A percentile compares a stretch with the other conserved stretches of the same genome.
These are phyloP conservation scores for Pasiphila rectangulata DNA, from an alignment of 2,888 invertebrate species.

Conservation along the genomic window DNA sequence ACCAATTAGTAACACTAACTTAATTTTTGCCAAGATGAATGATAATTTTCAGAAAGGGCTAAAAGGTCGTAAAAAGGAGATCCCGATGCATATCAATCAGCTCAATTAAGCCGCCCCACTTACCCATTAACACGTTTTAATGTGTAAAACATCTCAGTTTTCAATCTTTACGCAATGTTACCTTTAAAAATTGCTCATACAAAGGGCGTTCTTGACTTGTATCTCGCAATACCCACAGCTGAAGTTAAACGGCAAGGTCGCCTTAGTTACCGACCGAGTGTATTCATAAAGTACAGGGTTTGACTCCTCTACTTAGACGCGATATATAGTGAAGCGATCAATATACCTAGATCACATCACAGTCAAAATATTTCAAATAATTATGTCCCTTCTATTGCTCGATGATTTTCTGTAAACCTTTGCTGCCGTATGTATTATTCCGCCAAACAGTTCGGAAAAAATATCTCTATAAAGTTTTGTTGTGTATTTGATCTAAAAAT, in stretches of 20 bases:
- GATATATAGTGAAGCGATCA: no score
- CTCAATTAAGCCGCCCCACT: slow-evolving; percentile 63
- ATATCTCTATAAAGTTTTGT: no score
- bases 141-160: slow-evolving; percentile 59
- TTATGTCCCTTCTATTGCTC: no score
- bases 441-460: no score
- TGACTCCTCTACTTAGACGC: no score
- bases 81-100: slow-evolving; percentile 61
- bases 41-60: slow-evolving; percentile 5
- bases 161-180: slow-evolving; percentile 49
- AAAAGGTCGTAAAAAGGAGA: slow-evolving; percentile 35
- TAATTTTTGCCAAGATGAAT: slow-evolving; percentile 3
- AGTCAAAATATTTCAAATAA: no score
- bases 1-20: slow-evolving; percentile 3
- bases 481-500: no score
- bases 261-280: no score
- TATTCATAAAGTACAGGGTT: no score
- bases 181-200: slow-evolving; percentile 55
- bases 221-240: slow-evolving; percentile 45
- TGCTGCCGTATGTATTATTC: no score
- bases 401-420: no score
- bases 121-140: slow-evolving; percentile 65
- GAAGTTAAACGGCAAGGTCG: background rate
- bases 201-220: slow-evolving; percentile 59
- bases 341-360: no score